phyloP scores from a whole-genome alignment of 1,140 invertebrate genomes.

The Camponotus pennsylvanicus region DNA sequence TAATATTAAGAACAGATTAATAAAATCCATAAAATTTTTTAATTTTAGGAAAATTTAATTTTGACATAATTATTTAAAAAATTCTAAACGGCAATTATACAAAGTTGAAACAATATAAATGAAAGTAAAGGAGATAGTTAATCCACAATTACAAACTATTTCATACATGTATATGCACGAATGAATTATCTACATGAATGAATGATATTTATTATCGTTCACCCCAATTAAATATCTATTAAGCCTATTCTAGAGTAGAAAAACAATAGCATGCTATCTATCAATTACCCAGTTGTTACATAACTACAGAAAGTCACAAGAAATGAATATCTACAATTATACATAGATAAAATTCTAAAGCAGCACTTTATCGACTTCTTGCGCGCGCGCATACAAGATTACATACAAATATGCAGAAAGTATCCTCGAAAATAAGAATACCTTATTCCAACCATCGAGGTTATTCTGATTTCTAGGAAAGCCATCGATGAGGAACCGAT shows the following conservation, averaged over 20 bases:
- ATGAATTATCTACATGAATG: not conserved
- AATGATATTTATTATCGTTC: not conserved
- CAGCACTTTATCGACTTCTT: not conserved
- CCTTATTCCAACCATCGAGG: slow-evolving; percentile 96
- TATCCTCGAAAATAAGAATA: slow-evolving; percentile 33
- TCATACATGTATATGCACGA: not conserved
- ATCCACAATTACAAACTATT: not conserved
- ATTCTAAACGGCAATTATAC: not conserved
- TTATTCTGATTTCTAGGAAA: slow-evolving; percentile 99
- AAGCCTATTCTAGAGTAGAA: not conserved
- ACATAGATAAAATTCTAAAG: not conserved
- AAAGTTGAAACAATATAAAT: not conserved
- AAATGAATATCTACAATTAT: not conserved
- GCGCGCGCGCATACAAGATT: not conserved
- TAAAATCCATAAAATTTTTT: too few species aligned
- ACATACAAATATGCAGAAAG: not conserved
- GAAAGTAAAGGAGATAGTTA: not conserved
- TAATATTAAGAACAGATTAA: not conserved
- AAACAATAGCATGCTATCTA: not conserved
- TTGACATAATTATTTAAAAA: not conserved
- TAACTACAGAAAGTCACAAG: not conserved
- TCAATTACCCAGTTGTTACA: not conserved
- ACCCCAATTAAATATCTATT: not conserved
- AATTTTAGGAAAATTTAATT: not conserved
- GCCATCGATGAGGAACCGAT: slow-evolving; percentile 98